Base-by-base conservation (phyloP, 1,140 invertebrate species). In the Charaxes varanes region DNA sequence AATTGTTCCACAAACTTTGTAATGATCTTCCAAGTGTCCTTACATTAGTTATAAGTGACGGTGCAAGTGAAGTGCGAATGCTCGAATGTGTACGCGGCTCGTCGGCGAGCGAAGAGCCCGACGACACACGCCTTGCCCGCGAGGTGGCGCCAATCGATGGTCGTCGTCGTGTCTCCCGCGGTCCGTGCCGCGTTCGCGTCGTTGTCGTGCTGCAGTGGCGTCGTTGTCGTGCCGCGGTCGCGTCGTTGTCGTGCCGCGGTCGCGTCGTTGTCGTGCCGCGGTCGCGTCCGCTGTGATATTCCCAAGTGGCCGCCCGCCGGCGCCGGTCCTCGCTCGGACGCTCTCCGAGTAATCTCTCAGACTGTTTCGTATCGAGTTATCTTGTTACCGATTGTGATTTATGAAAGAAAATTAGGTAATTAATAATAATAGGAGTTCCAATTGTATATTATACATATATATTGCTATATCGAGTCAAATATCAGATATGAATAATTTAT, bases 371-470 rank as follows among this genome's bases (percentile, higher is more conserved):
- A 65, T 67, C 62, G 61, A 62, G 59, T 77, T 77, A 67, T 72
- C 65, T 78, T 72, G 78, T 82, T 82, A 82, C 78, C 78, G 60
- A 78, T 54, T 82, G 78, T 82, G 78, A 82, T 82, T 71, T 76
- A 73, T 68, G 62, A 76, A 59, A 53, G 59, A 51, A 58, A 78
- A 69, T 82, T 79, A 79, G 78, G 62, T 79, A 74, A 77, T 72
- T 72, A 80, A 77, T 80, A 76, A 74, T 76, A 80, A 78, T 82
- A 82, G 78, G 74, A 82, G 78, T 79, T 82, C 78, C 78, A 82
- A 82, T 79, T 82, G 78, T 78, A 76, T 82, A 79, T 69, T 77
- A 81, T 77, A 77, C 63, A 64, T 76, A 73, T 74, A 67, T 69
- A 71, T 72, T 69, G 65, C 67, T 74, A 62, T 76, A 71, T 70